Evolutionary conservation across 2,797 vertebrate genomes (phyloP).

Genomic region (Potorous gilbertii): DNA sequence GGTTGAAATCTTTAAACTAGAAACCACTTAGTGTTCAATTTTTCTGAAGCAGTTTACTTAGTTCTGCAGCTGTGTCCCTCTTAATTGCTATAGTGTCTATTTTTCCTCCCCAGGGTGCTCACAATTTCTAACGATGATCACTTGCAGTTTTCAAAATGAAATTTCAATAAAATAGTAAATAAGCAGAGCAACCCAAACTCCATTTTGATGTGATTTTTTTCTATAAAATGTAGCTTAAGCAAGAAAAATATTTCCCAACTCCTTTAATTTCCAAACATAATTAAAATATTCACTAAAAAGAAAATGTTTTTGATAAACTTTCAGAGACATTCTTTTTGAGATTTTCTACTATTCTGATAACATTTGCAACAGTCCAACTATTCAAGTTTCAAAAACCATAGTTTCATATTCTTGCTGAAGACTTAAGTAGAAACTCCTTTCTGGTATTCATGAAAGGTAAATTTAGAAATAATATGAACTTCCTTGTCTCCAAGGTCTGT

Average conservation of each 20-base stretch:
- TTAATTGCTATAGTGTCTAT: slow-evolving; percentile 39
- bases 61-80: slow-evolving; percentile 57
- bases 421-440: no score
- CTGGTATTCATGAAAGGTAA: no score
- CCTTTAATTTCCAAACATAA: not conserved
- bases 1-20: slow-evolving; percentile 53
- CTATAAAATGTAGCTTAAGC: slow-evolving; percentile 7
- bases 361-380: not conserved
- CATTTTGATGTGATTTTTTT: slow-evolving; percentile 12
- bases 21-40: slow-evolving; percentile 40
- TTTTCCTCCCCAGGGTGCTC: slow-evolving; percentile 14
- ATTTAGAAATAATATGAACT: no score
- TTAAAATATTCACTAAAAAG: not conserved
- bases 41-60: slow-evolving; percentile 64
- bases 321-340: not conserved
- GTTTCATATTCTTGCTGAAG: no score
- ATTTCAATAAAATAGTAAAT: not conserved
- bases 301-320: not conserved
- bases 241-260: not conserved
- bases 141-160: slow-evolving; percentile 47
- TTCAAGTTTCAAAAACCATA: not conserved
- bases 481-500: no score
- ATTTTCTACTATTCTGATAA: not conserved
- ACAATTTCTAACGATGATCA: slow-evolving; percentile 3
- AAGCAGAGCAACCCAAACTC: not conserved